Percentiles rank a stretch among this genome's conserved stretches.
Evolutionary conservation across 2,113 vertebrate genomes (phyloP).

Genomic region (Sander vitreus): DNA sequence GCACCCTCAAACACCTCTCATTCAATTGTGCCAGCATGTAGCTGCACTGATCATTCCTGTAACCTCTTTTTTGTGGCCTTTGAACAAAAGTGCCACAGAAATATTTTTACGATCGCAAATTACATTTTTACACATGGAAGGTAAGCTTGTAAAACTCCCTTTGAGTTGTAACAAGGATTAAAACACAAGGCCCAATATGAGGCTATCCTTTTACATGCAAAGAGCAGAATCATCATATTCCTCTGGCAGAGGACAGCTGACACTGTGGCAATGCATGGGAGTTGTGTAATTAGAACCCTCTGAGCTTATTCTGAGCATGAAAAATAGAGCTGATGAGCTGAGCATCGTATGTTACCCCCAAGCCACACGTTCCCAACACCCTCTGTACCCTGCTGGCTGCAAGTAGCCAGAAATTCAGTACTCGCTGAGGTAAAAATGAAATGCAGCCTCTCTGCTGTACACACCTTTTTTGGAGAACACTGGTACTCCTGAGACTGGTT

Average conservation of each 20-base stretch:
- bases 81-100: constrained; percentile 26
- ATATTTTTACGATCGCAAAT: constrained; percentile 56
- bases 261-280: constrained; percentile 81
- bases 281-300: constrained; percentile 81
- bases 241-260: constrained; percentile 80
- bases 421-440: constrained; percentile 73
- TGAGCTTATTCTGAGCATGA: constrained; percentile 84
- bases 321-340: constrained; percentile 74
- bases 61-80: background rate
- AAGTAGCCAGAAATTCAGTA: constrained; percentile 45
- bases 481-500: constrained; percentile 41
- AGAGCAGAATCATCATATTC: constrained; percentile 84
- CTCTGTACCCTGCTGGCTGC: constrained; percentile 52
- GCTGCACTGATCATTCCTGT: constrained; percentile 25
- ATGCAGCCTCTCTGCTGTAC: constrained; percentile 53
- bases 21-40: background rate
- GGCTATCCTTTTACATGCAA: constrained; percentile 81
- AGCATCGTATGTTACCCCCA: constrained; percentile 69
- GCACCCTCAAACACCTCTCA: background rate
- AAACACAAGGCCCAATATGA: constrained; percentile 75
- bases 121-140: constrained; percentile 9
- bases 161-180: constrained; percentile 68
- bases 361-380: constrained; percentile 57
- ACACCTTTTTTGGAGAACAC: constrained; percentile 78
- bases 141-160: constrained; percentile 36